Conservation (phyloP, 2,797 vertebrate genomes). For the Enteromius fasciolatus region DNA sequence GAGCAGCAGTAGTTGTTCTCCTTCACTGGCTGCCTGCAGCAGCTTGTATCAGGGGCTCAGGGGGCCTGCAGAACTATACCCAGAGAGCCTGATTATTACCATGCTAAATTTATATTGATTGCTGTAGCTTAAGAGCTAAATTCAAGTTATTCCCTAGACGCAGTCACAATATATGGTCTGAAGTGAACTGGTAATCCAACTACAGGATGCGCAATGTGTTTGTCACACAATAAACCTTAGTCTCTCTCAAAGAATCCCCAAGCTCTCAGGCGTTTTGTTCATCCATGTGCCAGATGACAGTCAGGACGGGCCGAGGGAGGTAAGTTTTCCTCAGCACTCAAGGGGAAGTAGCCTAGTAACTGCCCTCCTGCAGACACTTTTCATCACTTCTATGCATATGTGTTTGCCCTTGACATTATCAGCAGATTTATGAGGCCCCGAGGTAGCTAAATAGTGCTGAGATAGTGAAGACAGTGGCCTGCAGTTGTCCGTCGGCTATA, state of each 20-base stretch:
- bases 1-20: conserved; percentile 45
- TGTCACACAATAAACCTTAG: conserved; percentile 55
- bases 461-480: conserved; percentile 62
- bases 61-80: conserved; percentile 67
- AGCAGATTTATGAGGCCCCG: conserved; percentile 74
- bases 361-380: conserved; percentile 62
- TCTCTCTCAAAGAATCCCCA: conserved; percentile 45
- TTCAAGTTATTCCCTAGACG: conserved; percentile 73
- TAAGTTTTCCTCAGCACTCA: conserved; percentile 18
- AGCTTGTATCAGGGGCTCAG: conserved; percentile 50
- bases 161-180: conserved; percentile 60
- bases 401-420: conserved; percentile 80
- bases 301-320: not conserved
- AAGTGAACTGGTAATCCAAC: conserved; percentile 69
- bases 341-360: conserved; percentile 64
- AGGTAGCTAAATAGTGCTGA: conserved; percentile 80
- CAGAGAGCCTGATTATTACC: conserved; percentile 77
- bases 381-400: conserved; percentile 74
- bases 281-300: conserved; percentile 26
- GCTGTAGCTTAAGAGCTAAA: conserved; percentile 78
- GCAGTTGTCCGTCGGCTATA: conserved; percentile 73
- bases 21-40: conserved; percentile 49
- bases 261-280: conserved; percentile 50
- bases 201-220: conserved; percentile 65
- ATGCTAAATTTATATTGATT: conserved; percentile 84